A percentile compares a stretch with the other conserved stretches of the same genome.
Evolutionary conservation across 2,797 vertebrate genomes (phyloP).

Genomic region (Nyctibius grandis): DNA sequence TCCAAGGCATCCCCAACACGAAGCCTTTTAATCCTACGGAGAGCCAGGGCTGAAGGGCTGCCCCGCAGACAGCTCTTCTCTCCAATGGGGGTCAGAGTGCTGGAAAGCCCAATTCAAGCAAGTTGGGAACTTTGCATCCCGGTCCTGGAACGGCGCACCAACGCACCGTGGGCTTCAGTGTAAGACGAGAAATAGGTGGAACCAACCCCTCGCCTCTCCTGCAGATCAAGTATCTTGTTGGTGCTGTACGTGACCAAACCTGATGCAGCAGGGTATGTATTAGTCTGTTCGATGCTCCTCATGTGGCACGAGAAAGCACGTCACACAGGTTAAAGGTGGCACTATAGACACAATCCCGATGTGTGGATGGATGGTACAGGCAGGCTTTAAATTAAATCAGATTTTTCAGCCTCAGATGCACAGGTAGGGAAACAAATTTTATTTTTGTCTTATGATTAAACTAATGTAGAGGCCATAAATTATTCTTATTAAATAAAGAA

Average conservation of each 20-base stretch:
- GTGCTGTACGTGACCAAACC: not conserved
- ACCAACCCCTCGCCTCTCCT: not conserved
- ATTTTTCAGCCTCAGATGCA: not conserved
- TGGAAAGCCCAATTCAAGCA: not conserved
- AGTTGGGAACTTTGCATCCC: not conserved
- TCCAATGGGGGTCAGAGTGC: not conserved
- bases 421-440: not conserved
- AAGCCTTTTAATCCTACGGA: not conserved
- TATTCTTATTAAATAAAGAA: not conserved
- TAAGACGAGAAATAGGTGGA: not conserved
- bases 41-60: not conserved
- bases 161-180: not conserved
- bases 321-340: not conserved
- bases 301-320: not conserved
- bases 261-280: accelerated
- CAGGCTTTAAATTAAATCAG: not conserved
- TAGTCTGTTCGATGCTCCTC: not conserved
- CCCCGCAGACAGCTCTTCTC: not conserved
- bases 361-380: accelerated
- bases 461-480: not conserved
- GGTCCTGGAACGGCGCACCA: not conserved
- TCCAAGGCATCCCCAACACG: too few relatives aligned
- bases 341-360: not conserved
- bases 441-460: not conserved
- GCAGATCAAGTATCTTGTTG: not conserved